These are phyloP conservation scores for Bergia sp. DNA, from an alignment of 92 coral and sea anemone genomes.

Conservation along the genomic window DNA sequence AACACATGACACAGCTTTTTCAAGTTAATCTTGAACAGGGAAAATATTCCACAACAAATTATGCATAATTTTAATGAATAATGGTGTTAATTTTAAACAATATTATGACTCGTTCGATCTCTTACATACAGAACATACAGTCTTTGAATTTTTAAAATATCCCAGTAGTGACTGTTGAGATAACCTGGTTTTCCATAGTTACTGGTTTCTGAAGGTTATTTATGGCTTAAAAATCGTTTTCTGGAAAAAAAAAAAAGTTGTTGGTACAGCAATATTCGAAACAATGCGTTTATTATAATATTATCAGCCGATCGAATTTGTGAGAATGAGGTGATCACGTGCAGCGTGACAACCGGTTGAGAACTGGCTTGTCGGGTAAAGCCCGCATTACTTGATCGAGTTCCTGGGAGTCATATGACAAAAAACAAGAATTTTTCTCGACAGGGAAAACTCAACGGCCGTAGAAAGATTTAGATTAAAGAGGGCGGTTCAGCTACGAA, in stretches of 20 bases:
- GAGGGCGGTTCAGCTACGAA: slow-evolving; percentile 19
- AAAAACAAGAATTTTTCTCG: slow-evolving; percentile 24
- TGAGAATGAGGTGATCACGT: neutral
- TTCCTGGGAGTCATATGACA: neutral
- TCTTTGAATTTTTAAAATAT: too few relatives aligned
- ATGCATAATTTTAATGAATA: too few relatives aligned
- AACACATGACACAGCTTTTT: neutral
- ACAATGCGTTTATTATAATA: neutral
- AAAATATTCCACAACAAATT: too few relatives aligned
- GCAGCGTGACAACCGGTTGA: slow-evolving; percentile 14
- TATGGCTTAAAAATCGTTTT: too few relatives aligned
- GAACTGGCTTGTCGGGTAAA: slow-evolving; percentile 37
- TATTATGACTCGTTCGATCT: neutral
- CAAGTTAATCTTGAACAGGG: neutral
- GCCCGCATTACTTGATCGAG: slow-evolving; percentile 41
- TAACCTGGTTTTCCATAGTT: too few relatives aligned
- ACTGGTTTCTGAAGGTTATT: too few relatives aligned
- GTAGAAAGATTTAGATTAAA: slow-evolving; percentile 19
- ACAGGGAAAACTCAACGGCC: slow-evolving; percentile 2
- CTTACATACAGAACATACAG: too few relatives aligned
- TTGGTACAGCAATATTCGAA: neutral
- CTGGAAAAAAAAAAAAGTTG: neutral
- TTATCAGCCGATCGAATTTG: neutral
- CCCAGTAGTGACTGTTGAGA: too few relatives aligned
- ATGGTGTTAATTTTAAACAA: too few relatives aligned